Base-by-base conservation (phyloP, 2,797 vertebrate genomes). In the Ctenopoma multispine region DNA sequence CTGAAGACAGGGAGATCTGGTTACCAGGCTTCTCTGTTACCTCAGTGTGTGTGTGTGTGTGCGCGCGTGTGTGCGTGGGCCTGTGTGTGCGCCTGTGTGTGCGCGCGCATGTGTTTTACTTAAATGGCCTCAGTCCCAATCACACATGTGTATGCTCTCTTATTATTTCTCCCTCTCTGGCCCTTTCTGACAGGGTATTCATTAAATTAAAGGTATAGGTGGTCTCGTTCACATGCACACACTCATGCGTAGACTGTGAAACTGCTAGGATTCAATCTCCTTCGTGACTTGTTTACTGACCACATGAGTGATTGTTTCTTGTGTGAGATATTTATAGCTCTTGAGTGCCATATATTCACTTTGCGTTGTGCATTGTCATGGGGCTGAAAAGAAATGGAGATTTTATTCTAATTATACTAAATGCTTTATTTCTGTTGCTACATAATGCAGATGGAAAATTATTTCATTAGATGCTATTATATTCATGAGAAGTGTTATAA, bases 161-260 rank as follows among this genome's bases (percentile, higher is more conserved):
- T 41, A 15, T 61, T 1, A 29, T 69, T 38, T 55, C 8, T 43
- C 17, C 58, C 11, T 18, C 34, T 15, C 13, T 54, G 44, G 27
- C 66, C 34, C 11, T 72, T 5, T 69, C 50, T 71, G 67, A 67
- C 48, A 57, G 24, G 10, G 23, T 57, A 53, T 56, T 78, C 38
- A 69, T 75, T 67, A 71, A 73, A 80, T 56, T 34, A 83, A 58
- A 64, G 50, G 27, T 24, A 53, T 43, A 75, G 59, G 40, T 43
- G 18, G 50, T 17, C 18, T 38, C 14, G 15, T 31, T 65, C n/a
- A 55, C 51, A 48, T 4, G 9, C 27, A 49, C 46, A 72, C 7
- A 44, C 29, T 62, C 23, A 63, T 27, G 34, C 24, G 38, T 31
- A 49, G 21, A 69, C 13, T 31, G 21, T 23, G 11, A 55, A 31